These are phyloP conservation scores for Aegithalos caudatus DNA, from an alignment of 2,113 vertebrate species.

Conservation along the genomic window DNA sequence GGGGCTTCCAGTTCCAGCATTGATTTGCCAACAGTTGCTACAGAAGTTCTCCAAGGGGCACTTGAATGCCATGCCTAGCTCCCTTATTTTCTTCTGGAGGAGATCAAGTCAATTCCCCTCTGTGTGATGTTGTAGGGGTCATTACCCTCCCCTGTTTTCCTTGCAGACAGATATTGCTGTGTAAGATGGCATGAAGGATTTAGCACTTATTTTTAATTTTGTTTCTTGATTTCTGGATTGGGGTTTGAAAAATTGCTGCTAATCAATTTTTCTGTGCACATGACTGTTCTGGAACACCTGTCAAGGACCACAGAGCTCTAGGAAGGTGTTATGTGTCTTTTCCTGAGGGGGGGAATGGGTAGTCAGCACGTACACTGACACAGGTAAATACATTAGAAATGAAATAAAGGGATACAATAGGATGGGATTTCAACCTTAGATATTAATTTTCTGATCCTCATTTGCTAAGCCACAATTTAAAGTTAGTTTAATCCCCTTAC, in stretches of 20 bases:
- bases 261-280: neutral
- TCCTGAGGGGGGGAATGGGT: neutral
- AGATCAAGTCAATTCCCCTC: neutral
- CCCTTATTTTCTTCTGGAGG: neutral
- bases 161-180: neutral
- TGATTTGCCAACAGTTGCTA: neutral
- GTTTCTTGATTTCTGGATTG: neutral
- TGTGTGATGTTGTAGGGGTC: neutral
- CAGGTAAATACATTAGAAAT: neutral
- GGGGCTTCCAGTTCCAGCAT: neutral
- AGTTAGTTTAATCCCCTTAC: slow-evolving; percentile 17
- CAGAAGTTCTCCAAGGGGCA: neutral
- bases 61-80: neutral
- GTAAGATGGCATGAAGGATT: neutral
- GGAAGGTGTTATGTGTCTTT: neutral
- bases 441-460: slow-evolving; percentile 22
- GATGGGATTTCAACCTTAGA: neutral
- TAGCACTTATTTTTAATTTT: neutral
- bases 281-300: neutral
- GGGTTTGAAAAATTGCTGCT: neutral
- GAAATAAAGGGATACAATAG: neutral
- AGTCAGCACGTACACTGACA: neutral
- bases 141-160: neutral
- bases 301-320: neutral
- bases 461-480: slow-evolving; percentile 24